These are phyloP conservation scores for Otis tarda DNA, from an alignment of 2,113 vertebrate genomes.

Conservation along the genomic window DNA sequence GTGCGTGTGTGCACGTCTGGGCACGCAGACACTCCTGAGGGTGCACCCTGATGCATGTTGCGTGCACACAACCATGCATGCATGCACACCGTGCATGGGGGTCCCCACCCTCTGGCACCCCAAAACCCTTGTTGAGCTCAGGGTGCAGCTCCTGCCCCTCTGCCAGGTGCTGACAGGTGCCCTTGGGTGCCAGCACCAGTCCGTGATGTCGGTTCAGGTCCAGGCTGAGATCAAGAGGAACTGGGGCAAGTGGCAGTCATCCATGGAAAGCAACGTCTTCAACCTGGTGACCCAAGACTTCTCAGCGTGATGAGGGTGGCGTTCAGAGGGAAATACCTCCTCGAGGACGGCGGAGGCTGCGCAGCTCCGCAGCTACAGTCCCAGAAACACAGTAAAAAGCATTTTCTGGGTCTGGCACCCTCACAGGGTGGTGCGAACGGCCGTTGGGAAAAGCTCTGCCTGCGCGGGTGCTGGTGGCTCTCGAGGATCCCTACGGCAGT, in stretches of 20 bases:
- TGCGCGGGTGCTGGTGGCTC: background rate
- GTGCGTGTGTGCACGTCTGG: too few species aligned
- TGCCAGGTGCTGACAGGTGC: fast-evolving
- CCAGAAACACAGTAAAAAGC: background rate
- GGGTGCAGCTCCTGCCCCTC: background rate
- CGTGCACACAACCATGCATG: too few species aligned
- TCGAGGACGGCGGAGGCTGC: fast-evolving
- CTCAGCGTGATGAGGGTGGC: background rate
- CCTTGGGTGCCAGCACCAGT: background rate
- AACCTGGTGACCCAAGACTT: constrained; percentile 72
- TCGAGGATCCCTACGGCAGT: fast-evolving
- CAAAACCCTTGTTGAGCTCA: background rate
- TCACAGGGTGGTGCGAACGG: background rate
- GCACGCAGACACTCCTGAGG: background rate
- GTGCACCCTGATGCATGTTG: too few species aligned
- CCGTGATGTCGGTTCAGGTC: constrained; percentile 31
- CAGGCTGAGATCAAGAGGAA: constrained; percentile 70
- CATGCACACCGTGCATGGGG: background rate
- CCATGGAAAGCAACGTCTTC: constrained; percentile 65
- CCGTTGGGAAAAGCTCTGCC: background rate
- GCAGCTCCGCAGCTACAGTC: fast-evolving
- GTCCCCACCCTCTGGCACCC: background rate
- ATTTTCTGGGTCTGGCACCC: background rate
- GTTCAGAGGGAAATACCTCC: fast-evolving
- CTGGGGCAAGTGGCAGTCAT: constrained; percentile 50